Evolutionary conservation across 2,113 vertebrate genomes (phyloP).

Genomic region (Eptesicus fuscus): DNA sequence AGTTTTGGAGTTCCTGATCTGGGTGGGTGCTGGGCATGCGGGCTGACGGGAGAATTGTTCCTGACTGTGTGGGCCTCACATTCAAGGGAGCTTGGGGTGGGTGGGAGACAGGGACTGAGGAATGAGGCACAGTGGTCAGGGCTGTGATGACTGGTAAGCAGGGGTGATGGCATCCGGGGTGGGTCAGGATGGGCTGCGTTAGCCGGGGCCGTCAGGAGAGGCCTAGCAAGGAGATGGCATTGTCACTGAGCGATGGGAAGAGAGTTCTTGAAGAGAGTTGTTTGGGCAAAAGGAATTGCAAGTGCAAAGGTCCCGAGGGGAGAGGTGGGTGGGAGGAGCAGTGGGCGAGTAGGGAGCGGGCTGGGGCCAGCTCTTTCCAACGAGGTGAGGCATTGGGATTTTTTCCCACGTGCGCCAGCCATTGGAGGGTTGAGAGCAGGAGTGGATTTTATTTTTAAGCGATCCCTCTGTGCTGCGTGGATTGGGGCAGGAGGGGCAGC

Average conservation of each 20-base stretch:
- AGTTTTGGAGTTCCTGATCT: neutral
- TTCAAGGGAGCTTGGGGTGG: neutral
- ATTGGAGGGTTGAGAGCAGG: neutral
- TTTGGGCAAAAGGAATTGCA: neutral
- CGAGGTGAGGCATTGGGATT: neutral
- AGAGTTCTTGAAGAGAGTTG: neutral
- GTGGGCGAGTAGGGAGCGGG: fast-evolving
- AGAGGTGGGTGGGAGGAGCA: neutral
- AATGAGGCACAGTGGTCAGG: neutral
- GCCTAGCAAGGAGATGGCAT: neutral
- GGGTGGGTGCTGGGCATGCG: neutral
- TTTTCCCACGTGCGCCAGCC: neutral
- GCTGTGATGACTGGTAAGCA: neutral
- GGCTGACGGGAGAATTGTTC: neutral
- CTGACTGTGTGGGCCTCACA: neutral
- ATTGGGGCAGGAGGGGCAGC: neutral
- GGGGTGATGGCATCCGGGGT: fast-evolving
- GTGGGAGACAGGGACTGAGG: neutral
- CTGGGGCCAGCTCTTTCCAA: neutral
- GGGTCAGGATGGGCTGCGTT: neutral
- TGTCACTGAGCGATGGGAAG: neutral
- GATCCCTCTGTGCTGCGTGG: neutral
- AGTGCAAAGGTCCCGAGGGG: neutral
- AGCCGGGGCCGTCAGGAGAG: neutral
- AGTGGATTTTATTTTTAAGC: neutral